Evolutionary conservation across 2,797 vertebrate genomes (phyloP).

Genomic region (Mus caroli): DNA sequence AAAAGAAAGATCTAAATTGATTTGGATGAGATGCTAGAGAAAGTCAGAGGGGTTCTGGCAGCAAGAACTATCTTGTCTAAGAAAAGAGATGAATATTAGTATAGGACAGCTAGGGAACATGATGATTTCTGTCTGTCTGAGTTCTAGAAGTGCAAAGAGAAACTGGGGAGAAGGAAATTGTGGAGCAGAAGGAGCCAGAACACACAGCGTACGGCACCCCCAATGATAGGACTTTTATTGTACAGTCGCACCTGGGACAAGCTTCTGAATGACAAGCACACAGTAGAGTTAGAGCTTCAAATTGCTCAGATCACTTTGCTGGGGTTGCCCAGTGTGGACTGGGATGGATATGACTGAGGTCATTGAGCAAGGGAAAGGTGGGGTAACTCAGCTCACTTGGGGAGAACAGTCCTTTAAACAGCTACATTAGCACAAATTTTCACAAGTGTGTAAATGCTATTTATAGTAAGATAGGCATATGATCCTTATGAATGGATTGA

Average conservation of each 20-base stretch:
- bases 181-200: neutral
- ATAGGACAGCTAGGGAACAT: neutral
- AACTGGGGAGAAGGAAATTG: neutral
- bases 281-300: slow-evolving; percentile 1
- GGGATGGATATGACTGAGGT: neutral
- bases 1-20: slow-evolving; percentile 36
- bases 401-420: neutral
- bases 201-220: neutral
- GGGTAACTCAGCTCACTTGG: neutral
- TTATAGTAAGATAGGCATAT: slow-evolving; percentile 2
- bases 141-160: neutral
- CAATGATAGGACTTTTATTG: neutral
- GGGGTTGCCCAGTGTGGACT: neutral
- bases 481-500: neutral
- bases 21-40: neutral
- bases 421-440: neutral
- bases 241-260: neutral
- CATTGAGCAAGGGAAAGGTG: neutral
- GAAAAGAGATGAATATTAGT: neutral
- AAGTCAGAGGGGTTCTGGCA: slow-evolving; percentile 8
- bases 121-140: neutral
- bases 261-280: neutral
- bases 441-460: neutral
- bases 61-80: neutral
- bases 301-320: slow-evolving; percentile 43